A percentile compares a stretch with the other conserved stretches of the same genome.
phyloP scores from a whole-genome alignment of 1,140 invertebrate genomes.

The Brevipalpus yothersi region DNA sequence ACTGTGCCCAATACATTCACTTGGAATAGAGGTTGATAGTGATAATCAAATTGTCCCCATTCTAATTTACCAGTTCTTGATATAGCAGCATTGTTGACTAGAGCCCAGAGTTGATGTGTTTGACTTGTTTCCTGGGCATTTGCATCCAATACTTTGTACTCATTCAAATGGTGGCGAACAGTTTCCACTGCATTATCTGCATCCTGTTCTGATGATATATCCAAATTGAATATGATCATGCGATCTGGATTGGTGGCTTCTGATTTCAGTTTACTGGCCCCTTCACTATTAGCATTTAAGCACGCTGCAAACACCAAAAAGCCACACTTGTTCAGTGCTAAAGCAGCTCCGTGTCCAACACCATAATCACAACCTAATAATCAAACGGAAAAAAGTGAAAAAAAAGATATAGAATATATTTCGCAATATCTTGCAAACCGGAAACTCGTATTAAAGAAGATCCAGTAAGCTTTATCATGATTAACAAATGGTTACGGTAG shows the following conservation, averaged over 20 bases:
- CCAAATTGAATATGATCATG: conserved; percentile 19
- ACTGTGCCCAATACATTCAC: conserved; percentile 11
- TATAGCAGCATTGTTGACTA: conserved; percentile 11
- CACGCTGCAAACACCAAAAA: conserved; percentile 26
- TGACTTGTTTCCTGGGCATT: neutral
- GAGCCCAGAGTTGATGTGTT: neutral
- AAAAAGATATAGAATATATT: too few relatives aligned
- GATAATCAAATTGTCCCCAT: conserved; percentile 5
- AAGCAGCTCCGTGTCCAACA: conserved; percentile 21
- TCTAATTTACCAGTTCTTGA: conserved; percentile 21
- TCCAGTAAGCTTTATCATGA: too few relatives aligned
- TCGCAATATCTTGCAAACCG: too few relatives aligned
- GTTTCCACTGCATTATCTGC: neutral
- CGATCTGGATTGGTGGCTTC: neutral
- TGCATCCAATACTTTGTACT: too few relatives aligned
- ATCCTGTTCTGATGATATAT: conserved; percentile 19
- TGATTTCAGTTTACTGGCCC: conserved; percentile 15
- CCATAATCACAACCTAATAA: conserved; percentile 12
- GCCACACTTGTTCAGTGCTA: conserved; percentile 19
- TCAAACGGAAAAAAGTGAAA: neutral
- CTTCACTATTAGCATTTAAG: conserved; percentile 11
- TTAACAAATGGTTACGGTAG: too few relatives aligned
- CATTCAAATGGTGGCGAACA: neutral
- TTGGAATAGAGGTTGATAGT: conserved; percentile 8
- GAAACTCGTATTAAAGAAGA: too few relatives aligned